phyloP scores from a whole-genome alignment of 2,888 invertebrate genomes.

The Junonia oenone region DNA sequence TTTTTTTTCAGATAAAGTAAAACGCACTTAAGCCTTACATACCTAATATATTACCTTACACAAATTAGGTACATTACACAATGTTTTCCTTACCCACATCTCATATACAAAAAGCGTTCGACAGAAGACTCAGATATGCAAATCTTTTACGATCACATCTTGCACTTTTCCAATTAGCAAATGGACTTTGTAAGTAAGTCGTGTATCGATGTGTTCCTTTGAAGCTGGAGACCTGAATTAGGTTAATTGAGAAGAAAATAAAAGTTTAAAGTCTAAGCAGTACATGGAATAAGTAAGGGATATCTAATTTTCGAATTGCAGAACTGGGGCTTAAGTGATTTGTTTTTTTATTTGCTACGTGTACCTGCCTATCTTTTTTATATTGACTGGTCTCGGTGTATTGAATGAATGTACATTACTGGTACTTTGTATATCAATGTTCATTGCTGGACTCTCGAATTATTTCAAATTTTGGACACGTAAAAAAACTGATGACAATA shows the following conservation, averaged over 20 bases:
- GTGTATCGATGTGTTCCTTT: neutral
- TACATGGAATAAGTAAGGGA: neutral
- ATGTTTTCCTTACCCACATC: neutral
- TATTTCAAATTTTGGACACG: too few species aligned
- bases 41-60: too few species aligned
- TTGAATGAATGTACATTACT: too few species aligned
- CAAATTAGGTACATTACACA: too few species aligned
- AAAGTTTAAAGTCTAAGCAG: neutral
- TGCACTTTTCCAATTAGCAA: slow-evolving; percentile 13
- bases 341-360: too few species aligned
- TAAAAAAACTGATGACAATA: too few species aligned
- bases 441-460: too few species aligned
- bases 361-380: too few species aligned
- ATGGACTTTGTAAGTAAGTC: slow-evolving; percentile 5
- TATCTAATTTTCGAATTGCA: neutral
- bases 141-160: neutral
- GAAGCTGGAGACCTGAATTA: neutral
- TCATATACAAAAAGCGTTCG: neutral
- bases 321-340: neutral
- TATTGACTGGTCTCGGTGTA: too few species aligned
- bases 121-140: neutral
- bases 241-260: neutral
- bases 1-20: too few species aligned
- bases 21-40: too few species aligned
- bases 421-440: too few species aligned